Evolutionary conservation across 2,888 invertebrate genomes (phyloP), one percentile per base, ranked within the genome.

Genomic region (Glyphotaelius pellucidus): DNA sequence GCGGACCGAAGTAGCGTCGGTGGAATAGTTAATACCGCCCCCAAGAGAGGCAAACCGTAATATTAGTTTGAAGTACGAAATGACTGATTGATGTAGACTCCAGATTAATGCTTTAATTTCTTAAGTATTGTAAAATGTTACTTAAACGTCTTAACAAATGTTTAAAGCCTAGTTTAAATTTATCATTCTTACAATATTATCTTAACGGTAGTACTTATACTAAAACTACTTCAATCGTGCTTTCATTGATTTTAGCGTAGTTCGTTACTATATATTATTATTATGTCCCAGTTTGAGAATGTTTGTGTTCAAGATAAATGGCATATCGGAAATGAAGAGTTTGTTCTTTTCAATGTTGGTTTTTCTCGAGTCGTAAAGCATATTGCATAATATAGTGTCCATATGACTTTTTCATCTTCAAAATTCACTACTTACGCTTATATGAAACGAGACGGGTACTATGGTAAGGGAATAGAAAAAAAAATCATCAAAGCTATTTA

Each of bases 1-100:
- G 30, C 90, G 25, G 89, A 80, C 47, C 47, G 42, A 35, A 90
- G 85, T 80, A 52, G 35, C 38, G 81, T 42, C 81, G 42, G 85
- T 83, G 92, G 92, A 32, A 19, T 91, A 38, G 42, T 81, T 32
- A 91, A 88, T 67, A 35, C 89, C 4, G 84, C 80, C 52, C 86
- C 52, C 31, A 92, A 91, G 38, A 89, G 91, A 47, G 90, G 92
- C 47, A 92, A 92, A 86, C 83, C 84, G 67, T 92, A 89, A 89
- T 79, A 15, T 80, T 89, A 42, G 67, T 88, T 89, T 89, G 80
- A 38, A 80, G 80, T 89, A 89, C n/a, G 80, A 89, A 89, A 89
- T 89, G 89, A 89, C 89, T 89, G 89, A 89, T 89, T 80, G 89
- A 47, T 88, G 88, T 88, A 88, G 52, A 67, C 19, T 67, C 88